A percentile compares a stretch with the other conserved stretches of the same genome.
Evolutionary conservation across 1,140 invertebrate species (phyloP).

Genomic region (Macrobrachium rosenbergii): DNA sequence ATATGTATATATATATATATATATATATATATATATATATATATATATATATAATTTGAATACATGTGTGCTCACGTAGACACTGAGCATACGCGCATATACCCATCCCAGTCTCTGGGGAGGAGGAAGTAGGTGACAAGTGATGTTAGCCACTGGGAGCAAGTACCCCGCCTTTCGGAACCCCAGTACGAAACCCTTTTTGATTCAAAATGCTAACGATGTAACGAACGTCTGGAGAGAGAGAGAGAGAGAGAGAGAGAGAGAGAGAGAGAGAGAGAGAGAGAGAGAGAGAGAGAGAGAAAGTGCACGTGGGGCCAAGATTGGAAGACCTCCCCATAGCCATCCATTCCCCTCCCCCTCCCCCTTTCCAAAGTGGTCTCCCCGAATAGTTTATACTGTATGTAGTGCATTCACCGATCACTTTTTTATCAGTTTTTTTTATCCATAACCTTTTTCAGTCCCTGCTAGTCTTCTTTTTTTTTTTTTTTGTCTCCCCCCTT

Average conservation of each 20-base stretch:
- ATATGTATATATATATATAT: neutral
- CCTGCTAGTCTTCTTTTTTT: too few species aligned
- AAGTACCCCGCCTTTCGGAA: too few species aligned
- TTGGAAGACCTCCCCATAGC: neutral
- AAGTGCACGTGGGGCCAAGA: neutral
- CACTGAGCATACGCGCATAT: neutral
- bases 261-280: neutral
- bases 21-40: neutral
- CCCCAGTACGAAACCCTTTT: too few species aligned
- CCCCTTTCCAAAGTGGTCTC: neutral
- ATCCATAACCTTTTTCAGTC: too few species aligned
- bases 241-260: neutral
- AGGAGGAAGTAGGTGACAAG: constrained; percentile 43
- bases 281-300: neutral
- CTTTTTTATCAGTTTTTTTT: too few species aligned
- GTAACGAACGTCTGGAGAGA: constrained; percentile 34
- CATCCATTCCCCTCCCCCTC: neutral
- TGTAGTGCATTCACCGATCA: too few species aligned
- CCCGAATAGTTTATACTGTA: too few species aligned
- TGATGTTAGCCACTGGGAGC: too few species aligned
- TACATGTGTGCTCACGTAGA: neutral
- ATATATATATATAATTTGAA: neutral
- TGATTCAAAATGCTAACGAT: constrained; percentile 40
- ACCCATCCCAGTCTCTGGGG: neutral
- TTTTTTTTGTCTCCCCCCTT: too few species aligned